Evolutionary conservation across 1,140 invertebrate species (phyloP).

Genomic region (Pollicipes pollicipes): DNA sequence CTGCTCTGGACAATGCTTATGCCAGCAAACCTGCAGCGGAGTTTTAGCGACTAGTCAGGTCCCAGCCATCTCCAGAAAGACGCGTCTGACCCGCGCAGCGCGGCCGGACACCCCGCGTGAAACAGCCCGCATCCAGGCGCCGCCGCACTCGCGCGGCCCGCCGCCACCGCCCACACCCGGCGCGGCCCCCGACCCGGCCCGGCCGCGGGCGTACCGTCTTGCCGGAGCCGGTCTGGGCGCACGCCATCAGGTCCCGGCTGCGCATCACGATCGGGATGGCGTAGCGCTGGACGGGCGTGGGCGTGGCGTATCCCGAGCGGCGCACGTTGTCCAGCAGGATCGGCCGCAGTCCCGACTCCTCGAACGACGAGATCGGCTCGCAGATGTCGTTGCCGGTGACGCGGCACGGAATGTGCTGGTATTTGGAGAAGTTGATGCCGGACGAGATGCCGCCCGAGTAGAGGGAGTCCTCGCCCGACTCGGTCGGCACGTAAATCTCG

Average conservation of each 20-base stretch:
- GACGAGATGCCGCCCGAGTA: conserved; percentile 11
- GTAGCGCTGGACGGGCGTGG: conserved; percentile 85
- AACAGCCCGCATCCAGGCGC: too few species aligned
- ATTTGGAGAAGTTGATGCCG: conserved; percentile 11
- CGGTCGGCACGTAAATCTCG: conserved; percentile 6
- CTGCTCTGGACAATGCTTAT: too few species aligned
- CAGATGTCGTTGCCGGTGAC: conserved; percentile 44
- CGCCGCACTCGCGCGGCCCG: too few species aligned
- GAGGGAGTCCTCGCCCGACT: conserved; percentile 6
- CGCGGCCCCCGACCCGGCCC: too few species aligned
- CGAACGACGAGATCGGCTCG: conserved; percentile 44
- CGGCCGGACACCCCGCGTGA: too few species aligned
- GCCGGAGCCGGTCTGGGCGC: conserved; percentile 93
- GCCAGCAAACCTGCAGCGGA: too few species aligned
- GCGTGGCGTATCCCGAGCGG: conserved; percentile 61
- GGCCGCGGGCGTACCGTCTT: conserved; percentile 72
- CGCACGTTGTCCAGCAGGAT: conserved; percentile 56
- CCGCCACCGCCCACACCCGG: too few species aligned
- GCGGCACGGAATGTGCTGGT: background rate
- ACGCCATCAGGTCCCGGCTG: conserved; percentile 81
- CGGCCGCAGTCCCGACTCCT: conserved; percentile 42
- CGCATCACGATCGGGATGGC: conserved; percentile 62
- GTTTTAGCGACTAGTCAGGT: too few species aligned
- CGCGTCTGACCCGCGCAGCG: too few species aligned
- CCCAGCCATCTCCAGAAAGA: too few species aligned